phyloP scores from a whole-genome alignment of 2,888 invertebrate genomes.

The Leistus spinibarbis region DNA sequence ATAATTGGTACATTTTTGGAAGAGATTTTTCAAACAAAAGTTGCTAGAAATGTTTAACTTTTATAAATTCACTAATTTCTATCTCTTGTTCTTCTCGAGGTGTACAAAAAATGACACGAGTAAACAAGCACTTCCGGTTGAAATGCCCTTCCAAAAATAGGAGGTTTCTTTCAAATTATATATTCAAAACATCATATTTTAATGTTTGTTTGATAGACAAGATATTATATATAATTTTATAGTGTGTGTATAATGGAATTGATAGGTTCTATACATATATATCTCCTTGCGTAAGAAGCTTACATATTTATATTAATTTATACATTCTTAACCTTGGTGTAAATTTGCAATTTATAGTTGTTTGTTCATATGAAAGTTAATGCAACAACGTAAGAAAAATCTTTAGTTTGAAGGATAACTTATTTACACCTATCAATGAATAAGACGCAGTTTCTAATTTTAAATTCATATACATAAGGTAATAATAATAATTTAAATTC shows the following conservation, averaged over 20 bases:
- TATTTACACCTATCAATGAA: background rate
- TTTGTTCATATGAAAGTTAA: background rate
- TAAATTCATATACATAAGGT: background rate
- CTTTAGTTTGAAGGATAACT: background rate
- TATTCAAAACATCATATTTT: background rate
- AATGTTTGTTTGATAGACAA: background rate
- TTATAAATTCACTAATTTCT: too few species aligned
- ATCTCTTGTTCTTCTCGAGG: too few species aligned
- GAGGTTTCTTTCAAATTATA: background rate
- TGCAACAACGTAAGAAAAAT: background rate
- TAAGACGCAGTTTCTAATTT: background rate
- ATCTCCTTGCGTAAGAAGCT: background rate
- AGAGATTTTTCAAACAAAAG: too few species aligned
- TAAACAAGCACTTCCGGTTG: too few species aligned
- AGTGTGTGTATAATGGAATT: background rate
- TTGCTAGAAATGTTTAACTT: too few species aligned
- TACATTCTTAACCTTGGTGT: constrained; percentile 11
- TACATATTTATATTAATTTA: constrained; percentile 2
- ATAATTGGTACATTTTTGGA: too few species aligned
- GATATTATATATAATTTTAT: background rate
- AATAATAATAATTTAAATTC: background rate
- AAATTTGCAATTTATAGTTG: background rate
- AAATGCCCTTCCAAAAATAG: background rate
- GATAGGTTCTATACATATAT: background rate
- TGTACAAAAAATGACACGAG: too few species aligned